Base-by-base conservation (phyloP, 2,797 vertebrate species). In the Hypotaenidia okinawae region DNA sequence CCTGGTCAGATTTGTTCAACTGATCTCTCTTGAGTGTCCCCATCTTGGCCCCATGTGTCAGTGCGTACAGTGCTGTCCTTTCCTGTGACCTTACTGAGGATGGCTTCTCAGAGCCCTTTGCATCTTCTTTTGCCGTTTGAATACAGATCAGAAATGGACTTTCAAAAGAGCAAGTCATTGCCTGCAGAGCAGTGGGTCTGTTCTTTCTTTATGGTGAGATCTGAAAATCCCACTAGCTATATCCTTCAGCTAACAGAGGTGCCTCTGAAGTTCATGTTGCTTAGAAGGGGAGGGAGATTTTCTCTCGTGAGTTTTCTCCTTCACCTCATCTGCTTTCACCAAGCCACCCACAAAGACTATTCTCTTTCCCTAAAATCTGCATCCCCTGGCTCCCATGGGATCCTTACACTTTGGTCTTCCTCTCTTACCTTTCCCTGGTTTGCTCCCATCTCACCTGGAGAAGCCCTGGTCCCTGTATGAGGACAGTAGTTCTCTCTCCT, bases 91-190 rank as follows among this genome's bases (percentile, higher is more conserved):
- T 95, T 90, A 95, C 67, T 4, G 4, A 88, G 55, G 66, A 37
- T 64, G 83, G 66, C 39, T 91, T 88, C 83, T 82, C 54, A 12
- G 58, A 87, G 70, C 67, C 59, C 93, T 93, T 72, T 84, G 84
- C 51, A 1, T 89, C 86, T 85, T 90, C 78, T 45, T 74, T 84
- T 1, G 0, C 78, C 1, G 4, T 91, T 83, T 93, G 83, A 93
- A 68, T 93, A 59, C 63, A 89, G 84, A 87, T 93, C 91, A 95
- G 78, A 95, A 93, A 68, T 35, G 84, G 88, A 39, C 86, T 93
- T 97, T 89, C 27, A 94, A 89, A 95, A 93, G 94, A 90, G 64
- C 74, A 55, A 72, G 72, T 88, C 73, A 49, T 30, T 89, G 83
- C 79, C 82, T 73, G 69, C 66, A 81, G 91, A 96, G 72, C 92